Evolutionary conservation across 2,888 invertebrate species (phyloP).

Genomic region (Opisthograptis luteolata): DNA sequence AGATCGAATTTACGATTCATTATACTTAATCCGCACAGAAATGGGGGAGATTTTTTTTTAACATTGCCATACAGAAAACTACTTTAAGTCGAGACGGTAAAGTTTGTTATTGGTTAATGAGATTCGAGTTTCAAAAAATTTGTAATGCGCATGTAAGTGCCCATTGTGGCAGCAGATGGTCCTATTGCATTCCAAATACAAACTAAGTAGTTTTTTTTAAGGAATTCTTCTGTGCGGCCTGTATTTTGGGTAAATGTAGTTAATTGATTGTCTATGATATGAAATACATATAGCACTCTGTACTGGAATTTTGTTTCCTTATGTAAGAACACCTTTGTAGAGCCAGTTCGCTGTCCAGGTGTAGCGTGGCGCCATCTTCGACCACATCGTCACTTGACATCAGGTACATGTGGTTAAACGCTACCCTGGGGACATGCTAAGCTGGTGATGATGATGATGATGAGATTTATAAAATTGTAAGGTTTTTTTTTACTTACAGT

Average conservation of each 20-base stretch:
- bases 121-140: constrained; percentile 72
- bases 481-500: too few species aligned
- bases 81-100: constrained; percentile 31
- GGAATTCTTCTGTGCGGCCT: constrained; percentile 35
- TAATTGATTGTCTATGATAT: background rate
- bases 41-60: constrained; percentile 54
- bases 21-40: constrained; percentile 81
- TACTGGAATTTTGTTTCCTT: too few species aligned
- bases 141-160: constrained; percentile 77
- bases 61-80: constrained; percentile 24
- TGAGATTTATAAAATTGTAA: too few species aligned
- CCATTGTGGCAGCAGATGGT: constrained; percentile 82
- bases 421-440: too few species aligned
- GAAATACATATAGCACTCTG: too few species aligned
- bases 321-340: too few species aligned
- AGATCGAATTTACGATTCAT: constrained; percentile 85
- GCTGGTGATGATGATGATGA: too few species aligned
- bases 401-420: too few species aligned
- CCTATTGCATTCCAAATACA: constrained; percentile 56
- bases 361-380: too few species aligned
- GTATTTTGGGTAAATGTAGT: constrained; percentile 22
- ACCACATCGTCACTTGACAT: too few species aligned
- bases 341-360: too few species aligned
- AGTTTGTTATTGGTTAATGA: constrained; percentile 25
- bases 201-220: constrained; percentile 48